Evolutionary conservation across 2,113 vertebrate species (phyloP).

Genomic region (Taxidea taxus): DNA sequence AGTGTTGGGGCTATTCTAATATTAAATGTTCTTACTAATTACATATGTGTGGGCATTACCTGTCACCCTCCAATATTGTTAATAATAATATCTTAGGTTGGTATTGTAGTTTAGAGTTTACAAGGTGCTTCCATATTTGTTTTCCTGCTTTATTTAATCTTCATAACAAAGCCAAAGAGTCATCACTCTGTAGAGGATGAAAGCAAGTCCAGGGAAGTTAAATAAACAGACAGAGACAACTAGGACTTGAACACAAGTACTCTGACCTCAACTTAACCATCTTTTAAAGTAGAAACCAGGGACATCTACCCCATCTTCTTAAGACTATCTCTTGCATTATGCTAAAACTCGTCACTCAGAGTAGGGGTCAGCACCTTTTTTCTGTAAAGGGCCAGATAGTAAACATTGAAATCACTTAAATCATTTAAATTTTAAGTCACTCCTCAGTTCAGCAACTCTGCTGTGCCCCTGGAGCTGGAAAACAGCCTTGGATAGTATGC

Average conservation of each 20-base stretch:
- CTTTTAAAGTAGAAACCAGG: background rate
- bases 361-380: background rate
- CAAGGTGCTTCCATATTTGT: background rate
- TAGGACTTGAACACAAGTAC: background rate
- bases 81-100: background rate
- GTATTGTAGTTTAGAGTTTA: background rate
- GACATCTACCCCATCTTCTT: background rate
- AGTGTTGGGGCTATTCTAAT: background rate
- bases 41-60: background rate
- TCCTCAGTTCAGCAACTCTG: background rate
- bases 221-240: background rate
- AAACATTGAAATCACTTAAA: too few species aligned
- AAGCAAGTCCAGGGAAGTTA: background rate
- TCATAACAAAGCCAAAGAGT: background rate
- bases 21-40: background rate
- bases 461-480: background rate
- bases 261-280: background rate
- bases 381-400: background rate
- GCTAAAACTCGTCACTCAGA: background rate
- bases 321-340: background rate
- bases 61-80: background rate
- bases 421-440: too few species aligned
- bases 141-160: slow-evolving; percentile 15
- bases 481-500: background rate
- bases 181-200: background rate